Conservation (phyloP, 2,888 invertebrate species). For the Biston stratarius region DNA sequence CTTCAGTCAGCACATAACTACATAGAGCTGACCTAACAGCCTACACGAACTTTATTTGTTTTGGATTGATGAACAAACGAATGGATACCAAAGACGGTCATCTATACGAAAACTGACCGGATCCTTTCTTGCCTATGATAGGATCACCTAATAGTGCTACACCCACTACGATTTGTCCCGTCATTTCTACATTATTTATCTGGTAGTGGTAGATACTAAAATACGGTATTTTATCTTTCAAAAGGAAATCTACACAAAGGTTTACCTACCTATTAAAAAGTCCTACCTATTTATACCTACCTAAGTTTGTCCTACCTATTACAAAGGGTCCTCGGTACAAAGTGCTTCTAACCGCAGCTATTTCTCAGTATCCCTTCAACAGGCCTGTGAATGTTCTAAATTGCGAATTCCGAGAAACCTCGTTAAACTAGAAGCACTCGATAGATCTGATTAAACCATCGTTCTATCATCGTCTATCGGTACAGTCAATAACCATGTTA, state of each 20-base stretch:
- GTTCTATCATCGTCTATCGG: neutral
- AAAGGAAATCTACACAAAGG: too few species aligned
- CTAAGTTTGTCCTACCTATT: too few species aligned
- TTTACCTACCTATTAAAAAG: too few species aligned
- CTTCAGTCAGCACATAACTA: too few species aligned
- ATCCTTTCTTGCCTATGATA: neutral
- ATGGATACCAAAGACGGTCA: neutral
- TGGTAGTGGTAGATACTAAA: too few species aligned
- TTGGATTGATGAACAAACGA: too few species aligned
- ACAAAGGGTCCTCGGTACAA: constrained; percentile 10
- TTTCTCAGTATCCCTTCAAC: constrained; percentile 19
- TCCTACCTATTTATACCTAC: too few species aligned
- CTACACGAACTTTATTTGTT: neutral
- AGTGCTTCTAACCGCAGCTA: constrained; percentile 10
- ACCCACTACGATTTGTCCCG: too few species aligned
- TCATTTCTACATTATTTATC: too few species aligned
- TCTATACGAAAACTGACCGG: neutral
- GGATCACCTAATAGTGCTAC: neutral
- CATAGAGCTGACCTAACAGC: neutral
- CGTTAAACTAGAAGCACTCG: constrained; percentile 11
- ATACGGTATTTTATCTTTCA: too few species aligned
- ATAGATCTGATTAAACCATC: constrained; percentile 23
- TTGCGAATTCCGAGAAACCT: constrained; percentile 22
- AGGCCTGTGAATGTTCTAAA: constrained; percentile 20
- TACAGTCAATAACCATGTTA: constrained; percentile 6